These are phyloP conservation scores for Ennomos erosarius DNA, from an alignment of 2,888 invertebrate genomes.

Conservation along the genomic window DNA sequence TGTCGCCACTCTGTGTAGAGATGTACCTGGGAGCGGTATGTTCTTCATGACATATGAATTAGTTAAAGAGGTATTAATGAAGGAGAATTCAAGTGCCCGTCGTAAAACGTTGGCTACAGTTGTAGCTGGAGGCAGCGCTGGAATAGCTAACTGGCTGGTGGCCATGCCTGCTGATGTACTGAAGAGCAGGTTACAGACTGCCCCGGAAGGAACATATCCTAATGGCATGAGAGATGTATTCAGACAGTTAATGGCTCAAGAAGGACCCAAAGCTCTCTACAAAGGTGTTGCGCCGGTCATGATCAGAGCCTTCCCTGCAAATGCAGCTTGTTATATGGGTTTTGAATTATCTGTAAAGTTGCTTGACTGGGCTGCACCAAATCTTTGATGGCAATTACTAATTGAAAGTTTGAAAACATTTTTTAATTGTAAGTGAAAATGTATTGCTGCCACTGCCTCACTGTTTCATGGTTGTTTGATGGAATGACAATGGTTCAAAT, in stretches of 20 bases:
- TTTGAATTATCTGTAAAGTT: conserved; percentile 94
- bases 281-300: conserved; percentile 98
- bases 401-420: no score
- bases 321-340: conserved; percentile 99
- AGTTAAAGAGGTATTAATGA: conserved; percentile 91
- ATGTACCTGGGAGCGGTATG: conserved; percentile 98
- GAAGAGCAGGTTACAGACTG: conserved; percentile 98
- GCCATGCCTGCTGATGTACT: conserved; percentile 99
- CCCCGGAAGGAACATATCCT: conserved; percentile 97
- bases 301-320: conserved; percentile 99
- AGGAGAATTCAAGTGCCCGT: conserved; percentile 86
- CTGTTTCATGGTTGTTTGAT: no score
- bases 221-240: conserved; percentile 97
- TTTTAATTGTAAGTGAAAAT: no score
- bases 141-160: conserved; percentile 98
- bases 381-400: conserved; percentile 64
- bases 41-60: conserved; percentile 99
- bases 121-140: conserved; percentile 98
- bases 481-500: no score
- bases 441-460: no score
- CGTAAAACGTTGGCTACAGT: conserved; percentile 91
- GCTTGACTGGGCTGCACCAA: conserved; percentile 87
- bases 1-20: conserved; percentile 85
- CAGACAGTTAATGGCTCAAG: conserved; percentile 92
- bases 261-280: conserved; percentile 96